Conservation (phyloP, 1,140 invertebrate species). For the Cherax destructor region DNA sequence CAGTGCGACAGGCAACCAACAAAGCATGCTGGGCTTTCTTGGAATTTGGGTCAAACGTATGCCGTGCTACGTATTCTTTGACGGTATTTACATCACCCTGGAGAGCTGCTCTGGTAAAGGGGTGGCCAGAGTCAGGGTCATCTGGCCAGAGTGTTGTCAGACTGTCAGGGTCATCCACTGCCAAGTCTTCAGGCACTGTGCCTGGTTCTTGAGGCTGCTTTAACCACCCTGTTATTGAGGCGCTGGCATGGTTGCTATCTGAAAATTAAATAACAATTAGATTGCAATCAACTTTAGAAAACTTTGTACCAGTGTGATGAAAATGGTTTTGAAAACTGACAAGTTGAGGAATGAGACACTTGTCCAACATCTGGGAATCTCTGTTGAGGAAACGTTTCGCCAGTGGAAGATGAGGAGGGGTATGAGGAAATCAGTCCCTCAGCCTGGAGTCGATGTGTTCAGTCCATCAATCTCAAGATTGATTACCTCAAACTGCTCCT, state of each 20-base stretch:
- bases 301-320: neutral
- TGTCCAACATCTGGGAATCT: too few relatives aligned
- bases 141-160: constrained; percentile 51
- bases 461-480: too few relatives aligned
- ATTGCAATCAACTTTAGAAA: neutral
- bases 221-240: constrained; percentile 13
- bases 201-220: constrained; percentile 31
- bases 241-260: neutral
- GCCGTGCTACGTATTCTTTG: constrained; percentile 46
- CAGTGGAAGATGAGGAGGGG: too few relatives aligned
- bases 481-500: too few relatives aligned
- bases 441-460: too few relatives aligned
- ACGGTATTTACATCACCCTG: constrained; percentile 52
- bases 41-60: constrained; percentile 64
- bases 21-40: constrained; percentile 71
- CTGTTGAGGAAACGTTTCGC: too few relatives aligned
- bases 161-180: constrained; percentile 51
- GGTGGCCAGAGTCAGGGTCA: constrained; percentile 70
- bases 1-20: constrained; percentile 63
- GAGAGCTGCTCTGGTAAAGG: constrained; percentile 68
- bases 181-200: constrained; percentile 21
- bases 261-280: neutral
- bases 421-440: too few relatives aligned
- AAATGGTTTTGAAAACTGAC: too few relatives aligned
- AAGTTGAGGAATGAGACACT: too few relatives aligned